A percentile compares a stretch with the other conserved stretches of the same genome.
These are phyloP conservation scores for Pilophorus perplexus DNA, from an alignment of 2,888 invertebrate species.

Conservation along the genomic window DNA sequence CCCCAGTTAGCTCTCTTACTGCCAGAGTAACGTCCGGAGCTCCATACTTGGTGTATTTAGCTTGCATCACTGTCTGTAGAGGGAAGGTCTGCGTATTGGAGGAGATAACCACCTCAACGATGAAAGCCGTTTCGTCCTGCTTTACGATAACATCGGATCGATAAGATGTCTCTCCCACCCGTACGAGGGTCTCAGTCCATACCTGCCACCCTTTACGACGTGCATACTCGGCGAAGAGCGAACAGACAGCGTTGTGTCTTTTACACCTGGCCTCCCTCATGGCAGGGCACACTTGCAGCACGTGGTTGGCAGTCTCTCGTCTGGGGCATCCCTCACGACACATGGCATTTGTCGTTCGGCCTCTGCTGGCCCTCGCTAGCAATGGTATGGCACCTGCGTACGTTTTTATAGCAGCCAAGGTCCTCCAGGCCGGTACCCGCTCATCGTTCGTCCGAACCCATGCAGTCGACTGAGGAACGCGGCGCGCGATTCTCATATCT, in stretches of 20 bases:
- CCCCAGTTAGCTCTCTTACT: too few species aligned
- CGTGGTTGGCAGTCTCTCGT: too few species aligned
- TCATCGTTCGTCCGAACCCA: background rate
- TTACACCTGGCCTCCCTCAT: constrained; percentile 52
- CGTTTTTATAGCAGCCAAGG: constrained; percentile 17
- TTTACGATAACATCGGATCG: too few species aligned
- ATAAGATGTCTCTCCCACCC: too few species aligned
- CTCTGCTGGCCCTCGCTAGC: constrained; percentile 48
- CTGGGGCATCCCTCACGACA: constrained; percentile 52
- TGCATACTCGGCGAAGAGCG: constrained; percentile 48
- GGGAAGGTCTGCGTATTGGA: too few species aligned
- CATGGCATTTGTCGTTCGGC: constrained; percentile 30
- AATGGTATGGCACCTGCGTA: constrained; percentile 51
- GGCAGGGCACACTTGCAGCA: constrained; percentile 51
- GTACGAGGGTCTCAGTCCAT: too few species aligned
- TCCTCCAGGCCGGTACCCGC: background rate
- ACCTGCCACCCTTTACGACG: background rate
- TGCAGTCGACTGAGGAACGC: background rate
- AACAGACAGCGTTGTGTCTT: constrained; percentile 49
- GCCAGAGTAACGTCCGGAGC: too few species aligned
- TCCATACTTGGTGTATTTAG: too few species aligned
- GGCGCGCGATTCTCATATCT: background rate
- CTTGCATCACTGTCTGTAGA: too few species aligned
- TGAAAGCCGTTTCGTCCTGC: too few species aligned
- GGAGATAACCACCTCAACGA: too few species aligned